Evolutionary conservation across 2,888 invertebrate species (phyloP), one percentile per base, ranked within the genome.

Genomic region (Hypena proboscidalis): DNA sequence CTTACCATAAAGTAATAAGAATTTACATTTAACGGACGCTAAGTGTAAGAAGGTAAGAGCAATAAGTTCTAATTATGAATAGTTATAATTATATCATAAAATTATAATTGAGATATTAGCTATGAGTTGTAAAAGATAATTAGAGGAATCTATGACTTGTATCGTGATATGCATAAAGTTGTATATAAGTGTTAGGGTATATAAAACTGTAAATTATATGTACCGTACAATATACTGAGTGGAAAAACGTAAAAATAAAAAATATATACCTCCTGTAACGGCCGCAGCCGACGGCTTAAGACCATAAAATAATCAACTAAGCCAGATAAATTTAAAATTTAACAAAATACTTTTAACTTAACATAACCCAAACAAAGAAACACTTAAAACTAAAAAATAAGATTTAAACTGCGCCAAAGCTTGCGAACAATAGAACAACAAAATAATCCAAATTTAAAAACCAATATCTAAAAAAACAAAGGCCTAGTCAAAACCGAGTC

Each of bases 31-130:
- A 32, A 32, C 26, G 39, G 26, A 21, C 32, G 25, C 6, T 32
- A 22, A 31, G 11, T 45, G 40, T 21, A 30, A 32, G 23, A 15
- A 20, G 13, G 31, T 35, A 21, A 26, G 23, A 26, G 22, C 15
- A 30, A 31, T 20, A 38, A 19, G 49, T 54, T 56, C 46, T 53
- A 47, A 51, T 58, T 52, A 55, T 31, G n/a, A 29, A 46, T 29
- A 45, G 34, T 41, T 45, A 41, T 49, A 48, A 63, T 63, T 65
- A 63, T 50, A 44, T 48, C 45, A 42, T 63, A 61, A 65, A 58
- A 46, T 36, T 53, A 42, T 64, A 60, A 64, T 61, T 59, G 49
- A 50, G 29, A 50, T 49, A 59, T 61, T 53, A 53, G 45, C 45
- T 50, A 45, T 38, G 37, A 39, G 46, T 44, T 19, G 49, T 59